A percentile compares a stretch with the other conserved stretches of the same genome.
Conservation (phyloP, 2,113 vertebrate species). For the Prunella fulvescens region DNA sequence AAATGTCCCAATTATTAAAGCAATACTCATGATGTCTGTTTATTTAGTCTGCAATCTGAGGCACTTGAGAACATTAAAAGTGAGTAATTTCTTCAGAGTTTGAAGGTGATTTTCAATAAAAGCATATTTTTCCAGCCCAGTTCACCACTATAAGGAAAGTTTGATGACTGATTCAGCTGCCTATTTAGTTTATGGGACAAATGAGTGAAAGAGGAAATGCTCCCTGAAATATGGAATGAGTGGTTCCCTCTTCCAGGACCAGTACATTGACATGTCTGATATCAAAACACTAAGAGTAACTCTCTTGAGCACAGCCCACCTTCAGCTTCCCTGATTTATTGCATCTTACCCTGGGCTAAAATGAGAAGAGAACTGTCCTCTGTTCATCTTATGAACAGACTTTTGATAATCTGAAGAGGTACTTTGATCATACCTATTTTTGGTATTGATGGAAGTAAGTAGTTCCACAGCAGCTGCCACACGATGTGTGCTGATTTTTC, state of each 20-base stretch:
- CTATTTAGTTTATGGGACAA: not conserved
- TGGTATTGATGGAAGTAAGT: not conserved
- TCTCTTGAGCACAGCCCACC: not conserved
- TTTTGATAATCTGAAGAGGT: not conserved
- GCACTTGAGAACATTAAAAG: not conserved
- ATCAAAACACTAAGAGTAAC: not conserved
- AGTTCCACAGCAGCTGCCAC: not conserved
- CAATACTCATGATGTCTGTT: accelerated
- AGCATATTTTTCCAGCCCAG: not conserved
- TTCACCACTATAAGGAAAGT: not conserved
- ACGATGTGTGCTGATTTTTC: not conserved
- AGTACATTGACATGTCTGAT: not conserved
- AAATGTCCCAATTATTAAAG: not conserved
- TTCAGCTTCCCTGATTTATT: not conserved
- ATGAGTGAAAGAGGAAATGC: not conserved
- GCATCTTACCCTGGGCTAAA: not conserved
- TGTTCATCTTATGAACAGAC: not conserved
- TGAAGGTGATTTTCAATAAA: not conserved
- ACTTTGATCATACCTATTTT: not conserved
- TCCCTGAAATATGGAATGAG: not conserved
- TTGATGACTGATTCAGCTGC: not conserved
- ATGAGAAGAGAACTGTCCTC: not conserved
- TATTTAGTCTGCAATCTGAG: not conserved
- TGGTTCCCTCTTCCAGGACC: not conserved
- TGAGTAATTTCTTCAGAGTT: not conserved